Evolutionary conservation across 2,797 vertebrate species (phyloP).

Genomic region (Aselliscus stoliczkanus): DNA sequence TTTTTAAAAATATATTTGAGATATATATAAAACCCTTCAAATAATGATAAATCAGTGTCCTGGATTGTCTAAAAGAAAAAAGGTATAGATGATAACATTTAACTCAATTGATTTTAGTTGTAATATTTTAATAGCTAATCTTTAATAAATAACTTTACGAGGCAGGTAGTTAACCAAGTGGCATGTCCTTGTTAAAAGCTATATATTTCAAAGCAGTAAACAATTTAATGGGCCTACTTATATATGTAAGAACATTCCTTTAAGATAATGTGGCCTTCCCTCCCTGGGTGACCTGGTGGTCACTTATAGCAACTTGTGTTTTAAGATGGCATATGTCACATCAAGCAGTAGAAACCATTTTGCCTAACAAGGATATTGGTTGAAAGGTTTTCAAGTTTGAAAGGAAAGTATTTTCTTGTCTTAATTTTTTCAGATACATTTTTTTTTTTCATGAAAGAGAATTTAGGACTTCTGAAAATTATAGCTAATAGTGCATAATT

Average conservation of each 20-base stretch:
- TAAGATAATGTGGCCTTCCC: neutral
- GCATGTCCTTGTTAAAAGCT: neutral
- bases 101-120: neutral
- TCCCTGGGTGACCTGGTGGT: neutral
- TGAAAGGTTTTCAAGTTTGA: neutral
- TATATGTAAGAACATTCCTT: neutral
- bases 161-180: no score
- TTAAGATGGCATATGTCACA: neutral
- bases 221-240: neutral
- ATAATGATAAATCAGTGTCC: neutral
- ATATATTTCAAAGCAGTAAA: neutral
- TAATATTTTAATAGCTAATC: neutral
- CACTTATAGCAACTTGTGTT: neutral
- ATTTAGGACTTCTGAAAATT: neutral
- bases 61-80: neutral
- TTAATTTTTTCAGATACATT: neutral
- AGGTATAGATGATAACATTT: neutral
- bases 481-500: neutral
- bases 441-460: neutral
- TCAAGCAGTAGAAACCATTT: neutral
- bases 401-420: neutral
- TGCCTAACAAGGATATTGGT: neutral
- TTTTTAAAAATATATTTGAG: neutral
- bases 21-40: neutral
- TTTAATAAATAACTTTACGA: neutral